Evolutionary conservation across 2,797 vertebrate species (phyloP).

Genomic region (Ctenopoma kingsleyae): DNA sequence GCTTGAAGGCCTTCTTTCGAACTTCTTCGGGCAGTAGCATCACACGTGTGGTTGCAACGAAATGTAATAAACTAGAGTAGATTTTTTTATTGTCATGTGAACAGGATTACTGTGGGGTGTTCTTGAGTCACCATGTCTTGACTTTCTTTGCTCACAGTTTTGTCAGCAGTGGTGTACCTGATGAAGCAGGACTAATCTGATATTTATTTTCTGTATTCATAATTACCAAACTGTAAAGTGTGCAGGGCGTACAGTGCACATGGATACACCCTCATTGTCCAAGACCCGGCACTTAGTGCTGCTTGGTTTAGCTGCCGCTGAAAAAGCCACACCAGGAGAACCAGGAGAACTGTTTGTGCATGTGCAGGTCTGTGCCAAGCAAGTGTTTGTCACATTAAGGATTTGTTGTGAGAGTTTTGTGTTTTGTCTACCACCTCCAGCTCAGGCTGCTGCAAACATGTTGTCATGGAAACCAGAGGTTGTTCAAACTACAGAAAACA

Average conservation of each 20-base stretch:
- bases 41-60: too few relatives aligned
- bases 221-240: not conserved
- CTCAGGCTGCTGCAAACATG: conserved; percentile 23
- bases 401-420: conserved; percentile 25
- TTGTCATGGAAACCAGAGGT: conserved; percentile 57
- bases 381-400: conserved; percentile 34
- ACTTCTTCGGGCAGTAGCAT: too few relatives aligned
- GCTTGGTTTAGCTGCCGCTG: conserved; percentile 14
- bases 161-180: not conserved
- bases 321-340: conserved; percentile 19
- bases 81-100: too few relatives aligned
- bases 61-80: too few relatives aligned
- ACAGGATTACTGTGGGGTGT: too few relatives aligned
- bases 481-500: conserved; percentile 36
- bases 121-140: too few relatives aligned
- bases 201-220: conserved; percentile 33
- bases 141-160: conserved; percentile 2
- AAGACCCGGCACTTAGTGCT: not conserved
- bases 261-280: not conserved
- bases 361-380: conserved; percentile 10
- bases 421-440: conserved; percentile 31
- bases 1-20: too few relatives aligned
- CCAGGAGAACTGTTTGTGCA: conserved; percentile 4
- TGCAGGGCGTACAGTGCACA: not conserved
- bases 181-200: conserved; percentile 29